Base-by-base conservation (phyloP, 2,113 vertebrate species). In the Rhinolophus ferrumequinum region DNA sequence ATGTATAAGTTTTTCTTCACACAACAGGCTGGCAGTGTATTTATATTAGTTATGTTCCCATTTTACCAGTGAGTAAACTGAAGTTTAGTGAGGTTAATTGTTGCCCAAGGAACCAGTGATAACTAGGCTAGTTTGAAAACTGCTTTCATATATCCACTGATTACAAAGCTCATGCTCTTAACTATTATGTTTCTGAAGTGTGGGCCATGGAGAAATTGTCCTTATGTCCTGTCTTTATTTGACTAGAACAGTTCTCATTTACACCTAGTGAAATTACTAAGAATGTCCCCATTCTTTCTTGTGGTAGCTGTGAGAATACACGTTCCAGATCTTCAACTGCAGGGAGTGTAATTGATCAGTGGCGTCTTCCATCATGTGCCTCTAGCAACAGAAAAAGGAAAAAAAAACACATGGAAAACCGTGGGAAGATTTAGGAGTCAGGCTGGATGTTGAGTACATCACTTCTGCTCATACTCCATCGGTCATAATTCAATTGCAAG, bases 41-140 rank as follows among this genome's bases (percentile, higher is more conserved):
- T 87, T 91, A 16, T 21, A 30, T 82, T 81, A n/a, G 14, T 82
- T 87, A 82, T 77, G 77, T 82, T 90, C n/a, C 19, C 38, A 87
- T 82, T 90, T 91, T 89, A 58, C 21, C 66, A 64, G 58, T 85
- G 26, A 85, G 38, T 80, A 93, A 90, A 79, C 38, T 50, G 21
- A 95, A 84, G 38, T 89, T 96, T 84, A 72, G 35, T 89, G 73
- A 84, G 19, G 12, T 84, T 92, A 92, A 66, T 88, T 77, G 4
- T 94, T 64, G 2, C 41, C 62, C 30, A 64, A 70, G 33, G 70
- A 92, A 82, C 44, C 35, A 72, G 30, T 38, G 30, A 86, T 58
- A 60, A 12, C 70, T 56, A 66, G 62, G 19, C 11, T 84, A 92
- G 33, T 75, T 95, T 73, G 58, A 73, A 95, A 94, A 80, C 38